Evolutionary conservation across 1,140 invertebrate genomes (phyloP).

Genomic region (Atta colombica): DNA sequence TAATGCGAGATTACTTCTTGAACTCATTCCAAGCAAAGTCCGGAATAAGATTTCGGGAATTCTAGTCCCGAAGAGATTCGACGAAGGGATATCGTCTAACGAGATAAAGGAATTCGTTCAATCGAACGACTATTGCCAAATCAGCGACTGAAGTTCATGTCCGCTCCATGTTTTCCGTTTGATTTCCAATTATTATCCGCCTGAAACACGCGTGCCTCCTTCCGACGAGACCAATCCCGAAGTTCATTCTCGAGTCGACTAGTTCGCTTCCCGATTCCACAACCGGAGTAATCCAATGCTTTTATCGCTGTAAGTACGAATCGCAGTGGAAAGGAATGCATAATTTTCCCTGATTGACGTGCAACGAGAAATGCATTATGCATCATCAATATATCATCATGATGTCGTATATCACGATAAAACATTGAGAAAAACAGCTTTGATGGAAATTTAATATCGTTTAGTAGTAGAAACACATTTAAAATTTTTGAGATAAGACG

Average conservation of each 20-base stretch:
- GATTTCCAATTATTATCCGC: slow-evolving; percentile 68
- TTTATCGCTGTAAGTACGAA: slow-evolving; percentile 21
- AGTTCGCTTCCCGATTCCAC: not conserved
- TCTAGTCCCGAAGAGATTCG: not conserved
- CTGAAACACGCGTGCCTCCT: slow-evolving; percentile 20
- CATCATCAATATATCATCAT: not conserved
- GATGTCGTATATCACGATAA: not conserved
- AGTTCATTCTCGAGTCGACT: not conserved
- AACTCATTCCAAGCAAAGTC: slow-evolving; percentile 31
- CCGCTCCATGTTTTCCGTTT: slow-evolving; percentile 60
- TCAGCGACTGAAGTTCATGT: slow-evolving; percentile 43
- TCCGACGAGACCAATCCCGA: not conserved
- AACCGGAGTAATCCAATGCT: not conserved
- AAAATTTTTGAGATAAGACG: not conserved
- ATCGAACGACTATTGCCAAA: slow-evolving; percentile 66
- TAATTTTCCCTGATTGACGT: not conserved
- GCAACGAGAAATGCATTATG: not conserved
- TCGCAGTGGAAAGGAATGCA: not conserved
- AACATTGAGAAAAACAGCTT: not conserved
- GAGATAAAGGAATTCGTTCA: slow-evolving; percentile 66
- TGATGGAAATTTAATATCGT: not conserved
- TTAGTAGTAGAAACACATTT: not conserved
- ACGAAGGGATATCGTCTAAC: slow-evolving; percentile 28
- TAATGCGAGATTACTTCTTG: not conserved
- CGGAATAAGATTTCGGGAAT: not conserved